Evolutionary conservation across 92 coral and sea anemone species (phyloP).

Genomic region (Epizoanthus illoricatus): DNA sequence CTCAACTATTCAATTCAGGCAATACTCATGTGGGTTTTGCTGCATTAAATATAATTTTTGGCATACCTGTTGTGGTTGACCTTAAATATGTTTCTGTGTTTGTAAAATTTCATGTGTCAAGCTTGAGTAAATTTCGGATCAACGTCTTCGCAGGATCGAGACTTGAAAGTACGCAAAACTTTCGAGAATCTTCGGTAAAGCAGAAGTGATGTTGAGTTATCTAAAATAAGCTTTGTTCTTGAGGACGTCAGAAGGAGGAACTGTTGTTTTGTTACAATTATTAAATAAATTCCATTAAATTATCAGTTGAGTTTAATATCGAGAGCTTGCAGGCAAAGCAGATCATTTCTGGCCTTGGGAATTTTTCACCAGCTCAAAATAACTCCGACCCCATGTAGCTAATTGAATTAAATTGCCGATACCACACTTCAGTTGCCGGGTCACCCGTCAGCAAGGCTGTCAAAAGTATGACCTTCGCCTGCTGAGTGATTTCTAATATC

Average conservation of each 20-base stretch:
- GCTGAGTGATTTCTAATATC: slow-evolving; percentile 9
- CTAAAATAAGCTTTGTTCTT: not conserved
- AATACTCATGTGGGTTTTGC: slow-evolving; percentile 8
- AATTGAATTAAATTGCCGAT: slow-evolving; percentile 29
- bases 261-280: not conserved
- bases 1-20: slow-evolving; percentile 31
- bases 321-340: not conserved
- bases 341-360: not conserved
- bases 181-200: slow-evolving; percentile 7
- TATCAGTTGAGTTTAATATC: not conserved
- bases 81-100: slow-evolving; percentile 6
- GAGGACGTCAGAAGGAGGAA: not conserved
- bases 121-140: slow-evolving; percentile 26
- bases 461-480: not conserved
- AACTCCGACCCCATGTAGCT: slow-evolving; percentile 38
- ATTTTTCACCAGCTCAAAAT: slow-evolving; percentile 15
- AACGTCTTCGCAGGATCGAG: not conserved
- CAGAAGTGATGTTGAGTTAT: not conserved
- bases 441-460: slow-evolving; percentile 20
- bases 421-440: slow-evolving; percentile 14
- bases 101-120: slow-evolving; percentile 18
- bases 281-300: not conserved
- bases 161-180: not conserved
- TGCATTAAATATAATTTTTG: not conserved
- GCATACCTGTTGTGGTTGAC: not conserved